These are phyloP conservation scores for Adela reaumurella DNA, from an alignment of 2,888 invertebrate genomes.

Conservation along the genomic window DNA sequence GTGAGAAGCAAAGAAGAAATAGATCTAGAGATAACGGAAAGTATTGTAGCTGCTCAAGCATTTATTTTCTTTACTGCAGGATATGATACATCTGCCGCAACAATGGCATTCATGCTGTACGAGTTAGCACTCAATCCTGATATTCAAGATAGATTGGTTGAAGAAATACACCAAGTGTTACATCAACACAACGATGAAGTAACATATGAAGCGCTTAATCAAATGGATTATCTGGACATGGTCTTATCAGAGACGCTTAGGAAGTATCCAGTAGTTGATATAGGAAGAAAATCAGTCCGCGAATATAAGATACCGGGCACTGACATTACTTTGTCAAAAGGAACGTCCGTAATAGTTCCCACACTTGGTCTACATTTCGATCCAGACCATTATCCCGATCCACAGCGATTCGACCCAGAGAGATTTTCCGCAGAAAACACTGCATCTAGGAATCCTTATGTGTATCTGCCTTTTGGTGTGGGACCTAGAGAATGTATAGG, in stretches of 20 bases:
- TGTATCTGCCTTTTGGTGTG: constrained; percentile 19
- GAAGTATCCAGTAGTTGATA: constrained; percentile 22
- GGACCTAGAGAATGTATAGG: constrained; percentile 6
- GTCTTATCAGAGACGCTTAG: constrained; percentile 26
- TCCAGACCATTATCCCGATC: constrained; percentile 17
- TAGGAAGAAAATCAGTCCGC: constrained; percentile 19
- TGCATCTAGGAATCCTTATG: constrained; percentile 21
- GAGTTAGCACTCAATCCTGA: constrained; percentile 20
- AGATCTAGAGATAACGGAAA: constrained; percentile 12
- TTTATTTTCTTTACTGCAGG: constrained; percentile 23
- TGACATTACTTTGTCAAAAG: constrained; percentile 18
- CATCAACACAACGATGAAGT: constrained; percentile 16
- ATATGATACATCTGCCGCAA: constrained; percentile 22
- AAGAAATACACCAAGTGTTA: constrained; percentile 18
- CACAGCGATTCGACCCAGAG: constrained; percentile 28
- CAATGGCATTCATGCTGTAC: constrained; percentile 18
- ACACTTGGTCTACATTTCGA: constrained; percentile 17
- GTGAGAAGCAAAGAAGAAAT: background rate
- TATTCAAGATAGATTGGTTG: constrained; percentile 17
- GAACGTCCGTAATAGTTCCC: constrained; percentile 14
- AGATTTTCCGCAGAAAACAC: constrained; percentile 27
- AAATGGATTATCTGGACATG: constrained; percentile 21
- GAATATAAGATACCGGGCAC: constrained; percentile 18
- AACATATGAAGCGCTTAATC: constrained; percentile 17
- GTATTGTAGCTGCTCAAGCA: constrained; percentile 16